phyloP scores from a whole-genome alignment of 2,113 vertebrate genomes.

The Rhagologus leucostigma region DNA sequence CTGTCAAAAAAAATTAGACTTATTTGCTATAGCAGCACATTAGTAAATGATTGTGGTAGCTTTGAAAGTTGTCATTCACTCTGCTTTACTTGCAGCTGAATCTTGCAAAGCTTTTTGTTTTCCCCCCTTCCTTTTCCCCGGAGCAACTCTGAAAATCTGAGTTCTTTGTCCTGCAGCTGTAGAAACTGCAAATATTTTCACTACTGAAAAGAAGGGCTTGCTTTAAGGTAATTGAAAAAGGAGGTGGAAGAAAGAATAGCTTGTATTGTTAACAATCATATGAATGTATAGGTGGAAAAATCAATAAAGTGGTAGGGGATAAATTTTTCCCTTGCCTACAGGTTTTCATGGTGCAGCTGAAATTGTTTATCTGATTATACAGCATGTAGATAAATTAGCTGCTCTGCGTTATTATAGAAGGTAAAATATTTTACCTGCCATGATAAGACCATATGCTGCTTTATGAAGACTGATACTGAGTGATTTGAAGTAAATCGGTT shows the following conservation, averaged over 20 bases:
- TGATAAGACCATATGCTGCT: constrained; percentile 62
- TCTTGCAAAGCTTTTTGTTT: constrained; percentile 29
- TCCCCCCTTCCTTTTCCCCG: background rate
- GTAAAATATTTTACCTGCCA: constrained; percentile 72
- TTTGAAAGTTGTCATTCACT: constrained; percentile 77
- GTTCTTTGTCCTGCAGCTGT: constrained; percentile 70
- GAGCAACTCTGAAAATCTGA: constrained; percentile 58
- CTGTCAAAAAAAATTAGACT: constrained; percentile 80
- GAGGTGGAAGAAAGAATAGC: constrained; percentile 29
- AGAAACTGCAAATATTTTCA: constrained; percentile 61
- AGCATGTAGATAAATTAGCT: constrained; percentile 64
- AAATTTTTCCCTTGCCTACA: constrained; percentile 11
- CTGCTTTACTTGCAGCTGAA: constrained; percentile 56
- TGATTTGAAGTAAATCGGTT: constrained; percentile 50
- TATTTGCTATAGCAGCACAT: constrained; percentile 78
- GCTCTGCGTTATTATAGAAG: constrained; percentile 63
- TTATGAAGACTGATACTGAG: constrained; percentile 61
- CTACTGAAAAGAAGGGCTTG: constrained; percentile 50
- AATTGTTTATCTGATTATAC: constrained; percentile 59
- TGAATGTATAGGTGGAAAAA: background rate
- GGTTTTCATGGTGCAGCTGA: constrained; percentile 51
- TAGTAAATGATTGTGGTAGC: constrained; percentile 76
- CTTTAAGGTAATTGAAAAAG: constrained; percentile 56
- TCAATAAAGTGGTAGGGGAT: background rate
- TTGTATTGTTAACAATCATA: constrained; percentile 35